Evolutionary conservation across 2,888 invertebrate species (phyloP).

Genomic region (Drosophila nr. fundita): DNA sequence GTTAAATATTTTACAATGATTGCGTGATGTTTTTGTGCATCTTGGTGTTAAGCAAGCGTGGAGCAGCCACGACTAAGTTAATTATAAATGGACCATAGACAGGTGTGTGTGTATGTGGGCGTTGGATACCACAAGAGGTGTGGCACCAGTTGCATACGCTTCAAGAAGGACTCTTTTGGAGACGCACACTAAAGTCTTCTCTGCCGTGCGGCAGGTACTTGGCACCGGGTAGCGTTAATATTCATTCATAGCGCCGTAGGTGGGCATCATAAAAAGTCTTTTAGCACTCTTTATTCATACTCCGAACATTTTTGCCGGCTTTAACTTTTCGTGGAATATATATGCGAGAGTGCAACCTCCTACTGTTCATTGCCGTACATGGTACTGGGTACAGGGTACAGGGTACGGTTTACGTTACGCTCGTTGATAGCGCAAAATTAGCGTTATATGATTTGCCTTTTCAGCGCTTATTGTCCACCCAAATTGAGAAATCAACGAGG

Average conservation of each 20-base stretch:
- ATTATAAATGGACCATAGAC: slow-evolving; percentile 46
- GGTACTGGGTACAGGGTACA: not conserved
- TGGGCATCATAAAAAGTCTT: slow-evolving; percentile 81
- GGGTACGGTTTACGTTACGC: not conserved
- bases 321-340: slow-evolving; percentile 64
- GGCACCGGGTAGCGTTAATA: slow-evolving; percentile 24
- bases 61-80: slow-evolving; percentile 55
- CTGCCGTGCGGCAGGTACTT: slow-evolving; percentile 35
- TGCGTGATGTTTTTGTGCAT: slow-evolving; percentile 17
- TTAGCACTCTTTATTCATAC: slow-evolving; percentile 77
- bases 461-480: slow-evolving; percentile 60
- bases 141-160: not conserved
- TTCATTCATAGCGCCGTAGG: slow-evolving; percentile 80
- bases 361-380: slow-evolving; percentile 51
- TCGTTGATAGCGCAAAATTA: slow-evolving; percentile 72
- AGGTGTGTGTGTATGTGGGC: slow-evolving; percentile 35
- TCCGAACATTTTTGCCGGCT: slow-evolving; percentile 35
- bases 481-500: slow-evolving; percentile 69
- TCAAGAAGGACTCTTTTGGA: slow-evolving; percentile 25
- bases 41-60: slow-evolving; percentile 43
- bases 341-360: slow-evolving; percentile 60
- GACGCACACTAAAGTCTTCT: slow-evolving; percentile 12
- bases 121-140: slow-evolving; percentile 16
- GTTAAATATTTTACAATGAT: slow-evolving; percentile 39
- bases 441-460: slow-evolving; percentile 74